A percentile compares a stretch with the other conserved stretches of the same genome.
Conservation (phyloP, 2,113 vertebrate species). For the Nestor notabilis region DNA sequence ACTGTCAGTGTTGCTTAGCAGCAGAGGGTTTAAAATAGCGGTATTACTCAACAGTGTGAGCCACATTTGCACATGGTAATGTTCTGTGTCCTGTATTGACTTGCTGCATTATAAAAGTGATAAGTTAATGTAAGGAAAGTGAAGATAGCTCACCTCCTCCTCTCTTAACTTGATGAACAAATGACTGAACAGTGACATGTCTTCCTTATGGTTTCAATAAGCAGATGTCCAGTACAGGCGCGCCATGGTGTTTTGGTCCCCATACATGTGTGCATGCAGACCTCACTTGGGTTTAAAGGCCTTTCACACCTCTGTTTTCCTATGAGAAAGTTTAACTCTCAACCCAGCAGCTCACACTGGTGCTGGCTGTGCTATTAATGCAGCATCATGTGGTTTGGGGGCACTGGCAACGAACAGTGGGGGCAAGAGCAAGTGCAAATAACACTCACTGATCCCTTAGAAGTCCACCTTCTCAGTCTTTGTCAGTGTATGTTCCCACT, state of each 20-base stretch:
- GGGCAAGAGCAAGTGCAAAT: not conserved
- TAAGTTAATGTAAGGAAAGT: constrained; percentile 64
- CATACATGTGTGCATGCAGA: not conserved
- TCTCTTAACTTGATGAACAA: constrained; percentile 35
- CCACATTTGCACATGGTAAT: constrained; percentile 68
- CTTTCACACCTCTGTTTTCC: not conserved
- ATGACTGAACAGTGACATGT: not conserved
- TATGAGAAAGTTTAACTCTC: not conserved
- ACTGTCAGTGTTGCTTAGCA: constrained; percentile 74
- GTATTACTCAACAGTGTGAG: constrained; percentile 68
- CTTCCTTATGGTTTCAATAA: not conserved
- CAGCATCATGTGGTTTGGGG: not conserved
- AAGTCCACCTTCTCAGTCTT: not conserved
- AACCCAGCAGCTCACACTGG: not conserved
- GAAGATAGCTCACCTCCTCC: constrained; percentile 46
- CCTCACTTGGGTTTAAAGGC: not conserved
- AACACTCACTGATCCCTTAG: not conserved
- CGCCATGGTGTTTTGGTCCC: not conserved
- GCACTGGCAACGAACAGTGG: not conserved
- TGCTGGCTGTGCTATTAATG: not conserved
- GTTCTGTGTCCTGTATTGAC: constrained; percentile 61
- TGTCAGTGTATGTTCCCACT: not conserved
- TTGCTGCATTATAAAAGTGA: constrained; percentile 50
- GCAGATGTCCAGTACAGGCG: not conserved
- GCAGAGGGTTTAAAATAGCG: constrained; percentile 68